Evolutionary conservation across 2,797 vertebrate species (phyloP).

Genomic region (Anguilla marmorata): DNA sequence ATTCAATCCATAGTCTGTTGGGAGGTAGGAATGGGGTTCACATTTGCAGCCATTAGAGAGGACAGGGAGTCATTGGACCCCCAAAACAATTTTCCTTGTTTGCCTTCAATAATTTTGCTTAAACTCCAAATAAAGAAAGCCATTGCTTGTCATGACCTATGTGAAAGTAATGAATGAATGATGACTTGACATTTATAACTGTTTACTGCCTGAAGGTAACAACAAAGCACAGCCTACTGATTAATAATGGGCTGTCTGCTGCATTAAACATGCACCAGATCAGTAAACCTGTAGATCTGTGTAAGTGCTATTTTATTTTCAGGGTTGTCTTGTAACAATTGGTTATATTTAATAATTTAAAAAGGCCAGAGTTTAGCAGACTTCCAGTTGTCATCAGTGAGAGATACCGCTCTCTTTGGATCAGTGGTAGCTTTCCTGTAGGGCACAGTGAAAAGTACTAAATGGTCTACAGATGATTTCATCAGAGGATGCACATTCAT

Average conservation of each 20-base stretch:
- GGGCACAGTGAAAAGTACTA: not conserved
- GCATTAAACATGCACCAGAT: not conserved
- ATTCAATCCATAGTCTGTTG: not conserved
- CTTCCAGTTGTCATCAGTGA: not conserved
- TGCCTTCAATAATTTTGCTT: not conserved
- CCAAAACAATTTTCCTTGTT: no score
- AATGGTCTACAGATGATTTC: no score
- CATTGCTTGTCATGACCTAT: not conserved
- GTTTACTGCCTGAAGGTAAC: conserved; percentile 6
- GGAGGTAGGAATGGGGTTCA: not conserved
- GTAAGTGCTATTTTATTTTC: not conserved
- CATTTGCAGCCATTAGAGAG: not conserved
- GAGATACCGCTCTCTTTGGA: not conserved
- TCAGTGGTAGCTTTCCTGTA: not conserved
- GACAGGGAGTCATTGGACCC: no score
- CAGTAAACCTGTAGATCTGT: not conserved
- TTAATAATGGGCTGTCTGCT: not conserved
- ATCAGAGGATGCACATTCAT: not conserved
- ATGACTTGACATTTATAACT: conserved; percentile 5
- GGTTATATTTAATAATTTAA: not conserved
- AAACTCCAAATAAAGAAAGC: not conserved
- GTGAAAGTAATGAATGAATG: not conserved
- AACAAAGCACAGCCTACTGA: not conserved
- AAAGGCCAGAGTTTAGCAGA: not conserved
- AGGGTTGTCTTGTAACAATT: not conserved